Percentiles rank a stretch among this genome's conserved stretches.
phyloP scores from a whole-genome alignment of 1,140 invertebrate species.

The Drosophila yakuba region DNA sequence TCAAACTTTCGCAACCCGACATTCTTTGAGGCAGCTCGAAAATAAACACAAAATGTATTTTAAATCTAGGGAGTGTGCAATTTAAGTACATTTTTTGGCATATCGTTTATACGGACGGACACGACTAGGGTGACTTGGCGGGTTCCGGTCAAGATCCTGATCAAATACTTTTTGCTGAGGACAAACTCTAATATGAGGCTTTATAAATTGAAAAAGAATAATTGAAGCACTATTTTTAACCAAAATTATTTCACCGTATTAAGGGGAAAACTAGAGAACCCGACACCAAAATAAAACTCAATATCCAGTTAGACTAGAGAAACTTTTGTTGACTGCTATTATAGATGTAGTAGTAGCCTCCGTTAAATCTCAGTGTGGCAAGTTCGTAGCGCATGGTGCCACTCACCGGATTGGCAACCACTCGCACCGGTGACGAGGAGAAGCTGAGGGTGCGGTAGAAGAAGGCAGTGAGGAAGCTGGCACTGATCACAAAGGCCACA shows the following conservation, averaged over 20 bases:
- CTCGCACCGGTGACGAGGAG: slow-evolving; percentile 18
- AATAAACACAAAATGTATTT: background rate
- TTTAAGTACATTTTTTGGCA: background rate
- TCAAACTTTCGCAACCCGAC: background rate
- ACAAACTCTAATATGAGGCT: background rate
- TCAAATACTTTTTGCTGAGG: background rate
- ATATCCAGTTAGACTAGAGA: slow-evolving; percentile 8
- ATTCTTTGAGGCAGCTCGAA: background rate
- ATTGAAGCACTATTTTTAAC: too few relatives aligned
- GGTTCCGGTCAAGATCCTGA: background rate
- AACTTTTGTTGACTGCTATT: slow-evolving; percentile 37
- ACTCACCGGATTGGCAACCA: background rate
- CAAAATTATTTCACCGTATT: background rate
- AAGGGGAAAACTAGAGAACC: too few relatives aligned
- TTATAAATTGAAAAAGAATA: too few relatives aligned
- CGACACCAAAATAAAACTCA: background rate
- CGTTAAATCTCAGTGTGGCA: slow-evolving; percentile 48
- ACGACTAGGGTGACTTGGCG: too few relatives aligned
- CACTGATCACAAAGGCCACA: slow-evolving; percentile 76
- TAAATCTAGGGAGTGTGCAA: background rate
- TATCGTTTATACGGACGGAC: too few relatives aligned
- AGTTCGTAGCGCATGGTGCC: slow-evolving; percentile 7
- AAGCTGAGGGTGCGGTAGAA: slow-evolving; percentile 76
- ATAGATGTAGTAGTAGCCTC: slow-evolving; percentile 65
- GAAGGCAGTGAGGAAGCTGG: slow-evolving; percentile 78